Conservation (phyloP, 2,888 invertebrate species). For the Drosophila suboccidentalis region DNA sequence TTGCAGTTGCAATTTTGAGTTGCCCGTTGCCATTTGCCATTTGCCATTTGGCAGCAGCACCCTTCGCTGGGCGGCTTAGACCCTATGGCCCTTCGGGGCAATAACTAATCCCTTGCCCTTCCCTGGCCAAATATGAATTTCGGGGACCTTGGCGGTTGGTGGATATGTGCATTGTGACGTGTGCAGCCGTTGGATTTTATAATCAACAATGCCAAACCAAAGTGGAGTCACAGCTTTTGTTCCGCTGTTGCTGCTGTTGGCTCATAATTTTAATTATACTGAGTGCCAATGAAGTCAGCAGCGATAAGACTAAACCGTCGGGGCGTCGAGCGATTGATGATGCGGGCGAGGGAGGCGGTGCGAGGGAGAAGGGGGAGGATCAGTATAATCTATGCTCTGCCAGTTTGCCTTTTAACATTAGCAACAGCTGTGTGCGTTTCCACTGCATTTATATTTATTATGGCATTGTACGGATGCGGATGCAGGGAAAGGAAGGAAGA, state of each 20-base stretch:
- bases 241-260: conserved; percentile 45
- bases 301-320: conserved; percentile 70
- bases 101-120: conserved; percentile 11
- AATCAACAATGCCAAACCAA: conserved; percentile 75
- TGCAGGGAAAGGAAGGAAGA: background rate
- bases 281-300: conserved; percentile 81
- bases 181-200: conserved; percentile 70
- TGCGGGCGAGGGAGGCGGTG: conserved; percentile 24
- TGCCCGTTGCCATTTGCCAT: conserved; percentile 30
- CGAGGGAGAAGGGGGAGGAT: conserved; percentile 26
- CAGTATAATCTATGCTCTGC: conserved; percentile 51
- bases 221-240: conserved; percentile 53
- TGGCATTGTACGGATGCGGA: conserved; percentile 17
- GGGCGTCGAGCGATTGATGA: conserved; percentile 65
- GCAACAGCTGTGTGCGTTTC: conserved; percentile 74
- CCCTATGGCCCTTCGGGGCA: conserved; percentile 55
- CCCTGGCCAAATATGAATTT: conserved; percentile 32
- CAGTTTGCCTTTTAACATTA: conserved; percentile 69
- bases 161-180: conserved; percentile 35
- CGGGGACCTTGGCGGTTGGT: conserved; percentile 27
- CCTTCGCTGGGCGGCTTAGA: conserved; percentile 46
- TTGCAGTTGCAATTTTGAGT: conserved; percentile 5
- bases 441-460: conserved; percentile 79
- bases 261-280: conserved; percentile 82
- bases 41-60: conserved; percentile 12